Conservation (phyloP, 2,113 vertebrate genomes). For the Accipiter cooperii region DNA sequence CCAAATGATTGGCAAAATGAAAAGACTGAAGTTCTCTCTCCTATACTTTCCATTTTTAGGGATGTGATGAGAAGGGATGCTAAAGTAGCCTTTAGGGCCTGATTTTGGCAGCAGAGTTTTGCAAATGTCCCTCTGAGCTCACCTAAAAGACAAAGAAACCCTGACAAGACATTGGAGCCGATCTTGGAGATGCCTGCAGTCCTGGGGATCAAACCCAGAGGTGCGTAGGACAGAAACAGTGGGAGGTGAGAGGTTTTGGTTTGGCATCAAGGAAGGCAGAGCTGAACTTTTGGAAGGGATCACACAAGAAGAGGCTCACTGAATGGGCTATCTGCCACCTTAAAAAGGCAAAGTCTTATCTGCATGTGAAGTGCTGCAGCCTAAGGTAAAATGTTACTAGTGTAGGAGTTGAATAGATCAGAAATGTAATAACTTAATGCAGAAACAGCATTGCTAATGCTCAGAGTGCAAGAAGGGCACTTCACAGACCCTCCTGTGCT, state of each 20-base stretch:
- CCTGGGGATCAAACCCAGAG: background rate
- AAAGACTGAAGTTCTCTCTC: background rate
- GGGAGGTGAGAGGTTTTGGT: background rate
- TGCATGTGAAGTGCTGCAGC: background rate
- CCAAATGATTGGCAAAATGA: background rate
- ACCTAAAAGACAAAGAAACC: background rate
- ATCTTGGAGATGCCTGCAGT: background rate
- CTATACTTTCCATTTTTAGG: background rate
- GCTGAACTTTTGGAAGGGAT: background rate
- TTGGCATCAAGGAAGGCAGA: background rate
- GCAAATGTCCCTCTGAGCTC: background rate
- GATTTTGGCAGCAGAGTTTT: background rate
- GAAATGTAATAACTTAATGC: background rate
- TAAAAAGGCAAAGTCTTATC: background rate
- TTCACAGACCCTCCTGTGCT: background rate
- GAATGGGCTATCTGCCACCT: accelerated
- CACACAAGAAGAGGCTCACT: background rate
- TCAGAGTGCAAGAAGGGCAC: background rate
- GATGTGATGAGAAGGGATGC: background rate
- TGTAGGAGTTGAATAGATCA: background rate
- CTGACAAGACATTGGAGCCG: background rate
- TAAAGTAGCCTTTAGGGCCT: background rate
- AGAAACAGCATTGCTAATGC: background rate
- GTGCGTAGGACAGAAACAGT: background rate
- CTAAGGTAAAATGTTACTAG: background rate